phyloP scores from a whole-genome alignment of 2,797 vertebrate species.

The Pseudomugil tenellus region DNA sequence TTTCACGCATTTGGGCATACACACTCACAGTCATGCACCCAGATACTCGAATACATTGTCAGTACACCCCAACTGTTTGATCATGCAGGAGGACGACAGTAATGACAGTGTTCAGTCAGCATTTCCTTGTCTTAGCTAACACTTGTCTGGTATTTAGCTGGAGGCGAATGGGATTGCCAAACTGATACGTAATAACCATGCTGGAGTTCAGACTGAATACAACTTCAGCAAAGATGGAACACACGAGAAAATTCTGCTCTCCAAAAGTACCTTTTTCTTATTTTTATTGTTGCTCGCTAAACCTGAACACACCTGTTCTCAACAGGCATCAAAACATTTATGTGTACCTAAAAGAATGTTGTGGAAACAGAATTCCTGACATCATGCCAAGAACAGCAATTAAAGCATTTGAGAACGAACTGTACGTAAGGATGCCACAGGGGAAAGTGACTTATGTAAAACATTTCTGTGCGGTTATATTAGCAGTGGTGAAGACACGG shows the following conservation, averaged over 20 bases:
- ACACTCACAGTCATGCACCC: conserved; percentile 15
- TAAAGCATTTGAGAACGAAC: background rate
- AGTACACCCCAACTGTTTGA: conserved; percentile 48
- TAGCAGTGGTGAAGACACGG: background rate
- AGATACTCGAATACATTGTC: conserved; percentile 7
- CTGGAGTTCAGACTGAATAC: conserved; percentile 20
- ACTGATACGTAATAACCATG: conserved; percentile 22
- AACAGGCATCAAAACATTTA: background rate
- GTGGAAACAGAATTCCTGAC: background rate
- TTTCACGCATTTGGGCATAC: background rate
- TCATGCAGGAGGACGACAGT: conserved; percentile 51
- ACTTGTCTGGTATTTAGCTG: conserved; percentile 52
- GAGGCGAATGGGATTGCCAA: conserved; percentile 32
- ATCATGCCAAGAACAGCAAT: conserved; percentile 7
- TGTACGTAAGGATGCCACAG: background rate
- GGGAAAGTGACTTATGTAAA: background rate
- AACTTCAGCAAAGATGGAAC: background rate
- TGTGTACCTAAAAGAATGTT: conserved; percentile 1
- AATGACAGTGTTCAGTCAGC: conserved; percentile 59
- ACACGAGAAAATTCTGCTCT: background rate
- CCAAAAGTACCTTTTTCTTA: background rate
- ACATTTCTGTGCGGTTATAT: background rate
- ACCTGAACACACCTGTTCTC: background rate
- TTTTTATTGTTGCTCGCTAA: background rate
- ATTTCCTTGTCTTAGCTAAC: conserved; percentile 24